Base-by-base conservation (phyloP, 2,888 invertebrate genomes). In the Busseola fusca region DNA sequence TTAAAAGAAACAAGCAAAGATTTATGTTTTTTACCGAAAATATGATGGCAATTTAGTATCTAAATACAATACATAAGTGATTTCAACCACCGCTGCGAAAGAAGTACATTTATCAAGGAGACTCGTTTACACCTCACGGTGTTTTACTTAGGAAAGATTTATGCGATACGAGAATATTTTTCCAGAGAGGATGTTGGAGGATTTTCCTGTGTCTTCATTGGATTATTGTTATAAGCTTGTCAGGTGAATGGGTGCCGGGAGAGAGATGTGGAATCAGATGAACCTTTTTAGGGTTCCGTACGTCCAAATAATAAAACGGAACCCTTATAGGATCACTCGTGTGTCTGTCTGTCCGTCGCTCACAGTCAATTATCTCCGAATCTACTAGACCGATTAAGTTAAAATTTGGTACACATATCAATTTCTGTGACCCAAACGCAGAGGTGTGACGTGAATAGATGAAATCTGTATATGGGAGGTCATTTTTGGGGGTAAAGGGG, bases 101-200 rank as follows among this genome's bases (percentile, higher is more conserved):
- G 79, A 81, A 83, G 75, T 77, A 77, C 77, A 81, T 83, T 83
- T 83, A 83, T 83, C 76, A 83, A 69, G 58, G 37, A 57, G 21
- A 27, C 18, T 0, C 63, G 18, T 68, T 83, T 65, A 83, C 64
- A 83, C 58, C 25, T 40, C 16, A 70, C 76, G 83, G 69, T 73
- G 56, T 72, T 45, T 37, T 34, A 34, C 34, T 14, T 25, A 50
- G 0, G 34, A 34, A 48, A 42, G 48, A 56, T 67, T 67, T 77
- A 64, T 67, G 40, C n/a, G 25, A 27, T n/a, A 37, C 7, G 37
- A 69, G 37, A 59, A 52, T 52, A 30, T 69, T 12, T 25, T 52
- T 52, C 21, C 18, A 14, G 10, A 34, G 66, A 54, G 45, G 30
- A 30, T 57, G 16, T 42, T 25, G 0, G 37, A 10, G 42, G 74